Percentiles rank a stretch among this genome's conserved stretches.
These are phyloP conservation scores for Anthonomus grandis DNA, from an alignment of 1,140 invertebrate genomes.

Conservation along the genomic window DNA sequence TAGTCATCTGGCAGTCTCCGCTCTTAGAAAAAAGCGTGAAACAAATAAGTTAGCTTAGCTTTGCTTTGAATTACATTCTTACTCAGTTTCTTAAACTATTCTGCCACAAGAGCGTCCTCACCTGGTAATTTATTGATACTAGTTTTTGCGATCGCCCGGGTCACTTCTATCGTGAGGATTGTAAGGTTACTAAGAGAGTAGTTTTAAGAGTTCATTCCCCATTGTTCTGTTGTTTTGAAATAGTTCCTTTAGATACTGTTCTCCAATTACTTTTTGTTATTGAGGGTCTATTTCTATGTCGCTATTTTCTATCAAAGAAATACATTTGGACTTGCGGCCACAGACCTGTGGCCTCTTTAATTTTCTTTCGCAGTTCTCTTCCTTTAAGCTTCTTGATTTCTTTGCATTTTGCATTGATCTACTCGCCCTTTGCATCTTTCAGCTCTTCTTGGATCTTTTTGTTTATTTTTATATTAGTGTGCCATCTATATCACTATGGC, in stretches of 20 bases:
- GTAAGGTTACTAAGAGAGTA: background rate
- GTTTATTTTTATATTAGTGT: too few relatives aligned
- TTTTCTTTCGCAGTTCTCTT: too few relatives aligned
- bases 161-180: constrained; percentile 1
- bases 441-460: too few relatives aligned
- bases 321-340: too few relatives aligned
- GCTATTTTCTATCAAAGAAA: too few relatives aligned
- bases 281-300: background rate
- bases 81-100: background rate
- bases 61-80: background rate
- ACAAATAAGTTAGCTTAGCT: too few relatives aligned
- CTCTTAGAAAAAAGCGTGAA: too few relatives aligned
- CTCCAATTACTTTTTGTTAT: background rate
- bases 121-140: constrained; percentile 2
- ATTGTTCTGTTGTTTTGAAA: background rate
- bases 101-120: background rate
- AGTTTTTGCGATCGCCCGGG: background rate
- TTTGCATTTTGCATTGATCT: too few relatives aligned
- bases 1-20: background rate
- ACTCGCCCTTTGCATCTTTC: too few relatives aligned
- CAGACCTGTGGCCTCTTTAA: too few relatives aligned
- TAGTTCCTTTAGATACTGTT: background rate
- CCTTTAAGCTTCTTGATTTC: too few relatives aligned
- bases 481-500: too few relatives aligned
- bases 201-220: background rate